A percentile compares a stretch with the other conserved stretches of the same genome.
These are phyloP conservation scores for Falcaria lacertinaria DNA, from an alignment of 2,888 invertebrate species.

Conservation along the genomic window DNA sequence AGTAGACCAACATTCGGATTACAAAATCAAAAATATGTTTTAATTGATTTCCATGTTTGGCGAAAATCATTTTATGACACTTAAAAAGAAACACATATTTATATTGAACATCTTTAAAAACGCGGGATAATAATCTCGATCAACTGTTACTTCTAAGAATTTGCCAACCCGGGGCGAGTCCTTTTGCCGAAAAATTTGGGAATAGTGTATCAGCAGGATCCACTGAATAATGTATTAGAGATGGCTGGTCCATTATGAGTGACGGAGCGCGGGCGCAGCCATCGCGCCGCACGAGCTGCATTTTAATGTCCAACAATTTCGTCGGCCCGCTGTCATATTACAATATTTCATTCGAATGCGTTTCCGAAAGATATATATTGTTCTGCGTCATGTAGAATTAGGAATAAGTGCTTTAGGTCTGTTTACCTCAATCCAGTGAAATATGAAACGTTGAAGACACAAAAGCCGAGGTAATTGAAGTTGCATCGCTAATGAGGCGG, in stretches of 20 bases:
- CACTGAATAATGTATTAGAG: conserved; percentile 68
- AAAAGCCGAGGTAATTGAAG: conserved; percentile 32
- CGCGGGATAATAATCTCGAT: background rate
- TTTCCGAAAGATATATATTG: conserved; percentile 49
- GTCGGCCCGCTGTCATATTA: conserved; percentile 49
- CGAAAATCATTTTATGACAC: no score
- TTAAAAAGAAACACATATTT: no score
- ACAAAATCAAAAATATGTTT: no score
- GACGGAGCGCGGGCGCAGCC: conserved; percentile 53
- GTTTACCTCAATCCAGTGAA: conserved; percentile 13
- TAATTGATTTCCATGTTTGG: no score
- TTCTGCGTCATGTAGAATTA: conserved; percentile 35
- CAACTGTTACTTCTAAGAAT: conserved; percentile 14
- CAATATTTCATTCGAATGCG: conserved; percentile 49
- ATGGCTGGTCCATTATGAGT: conserved; percentile 60
- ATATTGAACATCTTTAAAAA: no score
- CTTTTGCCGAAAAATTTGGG: conserved; percentile 46
- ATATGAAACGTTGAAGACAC: conserved; percentile 25
- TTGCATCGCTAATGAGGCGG: conserved; percentile 63
- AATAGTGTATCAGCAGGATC: conserved; percentile 52
- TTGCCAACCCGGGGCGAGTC: conserved; percentile 11
- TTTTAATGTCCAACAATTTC: conserved; percentile 61
- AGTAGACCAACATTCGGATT: no score
- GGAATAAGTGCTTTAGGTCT: conserved; percentile 21
- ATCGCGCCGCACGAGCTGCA: conserved; percentile 69